Conservation (phyloP, 2,113 vertebrate genomes). For the Calonectris borealis region DNA sequence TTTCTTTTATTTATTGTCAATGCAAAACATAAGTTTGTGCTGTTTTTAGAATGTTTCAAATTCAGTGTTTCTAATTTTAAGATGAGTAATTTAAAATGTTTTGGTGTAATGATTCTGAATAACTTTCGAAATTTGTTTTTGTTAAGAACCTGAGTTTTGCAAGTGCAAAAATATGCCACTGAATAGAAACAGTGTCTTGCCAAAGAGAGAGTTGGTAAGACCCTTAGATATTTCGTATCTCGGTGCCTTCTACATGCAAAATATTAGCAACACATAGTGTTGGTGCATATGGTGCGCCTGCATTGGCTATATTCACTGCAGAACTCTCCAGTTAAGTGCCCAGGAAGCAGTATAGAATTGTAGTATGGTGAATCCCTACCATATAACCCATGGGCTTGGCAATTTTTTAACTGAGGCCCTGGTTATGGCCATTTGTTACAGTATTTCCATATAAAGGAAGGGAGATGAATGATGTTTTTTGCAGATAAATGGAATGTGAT, state of each 20-base stretch:
- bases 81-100: neutral
- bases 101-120: neutral
- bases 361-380: neutral
- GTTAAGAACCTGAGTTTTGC: neutral
- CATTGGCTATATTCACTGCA: neutral
- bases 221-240: neutral
- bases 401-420: neutral
- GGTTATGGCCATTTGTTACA: neutral
- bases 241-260: neutral
- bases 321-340: neutral
- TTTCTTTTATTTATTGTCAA: neutral
- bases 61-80: neutral
- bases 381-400: neutral
- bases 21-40: neutral
- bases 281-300: neutral
- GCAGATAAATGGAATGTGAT: neutral
- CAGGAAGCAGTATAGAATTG: neutral
- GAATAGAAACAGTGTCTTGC: neutral
- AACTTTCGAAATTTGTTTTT: neutral
- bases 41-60: neutral
- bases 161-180: neutral
- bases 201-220: neutral
- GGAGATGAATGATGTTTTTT: rapidly evolving
- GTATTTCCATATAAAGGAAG: neutral
- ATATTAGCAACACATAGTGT: neutral